Evolutionary conservation across 2,888 invertebrate species (phyloP), one percentile per base, ranked within the genome.

Genomic region (Apotomis turbidana): DNA sequence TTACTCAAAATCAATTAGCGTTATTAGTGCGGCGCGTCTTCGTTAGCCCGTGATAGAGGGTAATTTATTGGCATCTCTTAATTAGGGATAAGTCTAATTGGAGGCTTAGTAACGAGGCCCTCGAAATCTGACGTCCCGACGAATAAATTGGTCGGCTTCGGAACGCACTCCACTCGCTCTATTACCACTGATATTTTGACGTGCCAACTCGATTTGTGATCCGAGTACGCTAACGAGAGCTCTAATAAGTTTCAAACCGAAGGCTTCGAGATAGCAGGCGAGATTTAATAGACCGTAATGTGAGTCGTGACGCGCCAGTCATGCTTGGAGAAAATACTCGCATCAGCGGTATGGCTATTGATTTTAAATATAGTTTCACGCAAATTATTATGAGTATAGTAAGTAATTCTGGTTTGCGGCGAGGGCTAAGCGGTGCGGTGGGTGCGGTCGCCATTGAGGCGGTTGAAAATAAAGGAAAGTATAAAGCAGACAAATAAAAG

Each of bases 31-130:
- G 91, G 89, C 90, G 90, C 93, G 93, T 93, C 93, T 93, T 93
- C 93, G 93, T 93, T 93, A 93, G 91, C 84, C 92, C 90, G 90
- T 93, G 94, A 93, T 93, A 93, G 94, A 93, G 94, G 93, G 94
- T 93, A 94, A 94, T 94, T 94, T 94, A 94, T 94, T 93, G 94
- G 94, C 94, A 94, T 94, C 94, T 94, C 94, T 94, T 94, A 94
- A 94, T 94, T 94, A 94, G 94, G 94, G 94, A 93, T 94, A 94
- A 93, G 94, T 94, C 94, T 94, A 94, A 94, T 94, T 94, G 94
- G 93, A 90, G 93, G 94, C 94, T 94, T 93, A 94, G 93, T 94
- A 94, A 94, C 94, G 93, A 94, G 93, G 89, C 93, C 88, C 93
- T 93, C 91, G 90, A 93, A 93, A 93, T 93, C 93, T 93, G 93